Conservation (phyloP, 2,113 vertebrate genomes). For the Serranochromis macrocephalus region DNA sequence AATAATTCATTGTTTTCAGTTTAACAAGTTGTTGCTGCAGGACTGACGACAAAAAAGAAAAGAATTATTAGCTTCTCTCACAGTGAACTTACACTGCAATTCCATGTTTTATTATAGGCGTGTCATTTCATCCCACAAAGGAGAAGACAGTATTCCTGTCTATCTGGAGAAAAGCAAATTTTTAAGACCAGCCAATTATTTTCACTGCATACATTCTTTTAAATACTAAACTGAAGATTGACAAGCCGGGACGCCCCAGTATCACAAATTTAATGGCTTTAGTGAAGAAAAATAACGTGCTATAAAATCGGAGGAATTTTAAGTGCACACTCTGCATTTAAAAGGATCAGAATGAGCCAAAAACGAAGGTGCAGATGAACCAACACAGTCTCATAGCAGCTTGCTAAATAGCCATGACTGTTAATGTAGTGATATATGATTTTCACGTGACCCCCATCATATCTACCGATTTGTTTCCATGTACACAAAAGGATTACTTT, state of each 20-base stretch:
- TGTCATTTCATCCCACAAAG: background rate
- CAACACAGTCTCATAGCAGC: background rate
- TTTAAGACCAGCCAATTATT: background rate
- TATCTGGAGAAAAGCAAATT: background rate
- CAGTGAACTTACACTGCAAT: background rate
- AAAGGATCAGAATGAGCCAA: background rate
- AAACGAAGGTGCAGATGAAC: background rate
- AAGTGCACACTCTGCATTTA: background rate
- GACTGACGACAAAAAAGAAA: background rate
- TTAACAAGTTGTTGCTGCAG: background rate
- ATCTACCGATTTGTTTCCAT: background rate
- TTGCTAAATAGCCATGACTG: background rate
- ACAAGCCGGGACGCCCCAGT: too few relatives aligned
- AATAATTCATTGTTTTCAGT: background rate
- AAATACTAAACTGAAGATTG: background rate
- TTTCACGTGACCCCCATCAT: background rate
- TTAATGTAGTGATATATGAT: background rate
- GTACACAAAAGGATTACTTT: background rate
- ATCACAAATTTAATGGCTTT: background rate
- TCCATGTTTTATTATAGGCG: background rate
- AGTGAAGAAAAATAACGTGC: background rate
- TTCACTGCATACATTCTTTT: background rate
- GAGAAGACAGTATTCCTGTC: background rate
- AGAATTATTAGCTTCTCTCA: background rate
- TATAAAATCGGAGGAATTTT: background rate